Conservation (phyloP, 2,797 vertebrate genomes). For the Chiloscyllium punctatum region DNA sequence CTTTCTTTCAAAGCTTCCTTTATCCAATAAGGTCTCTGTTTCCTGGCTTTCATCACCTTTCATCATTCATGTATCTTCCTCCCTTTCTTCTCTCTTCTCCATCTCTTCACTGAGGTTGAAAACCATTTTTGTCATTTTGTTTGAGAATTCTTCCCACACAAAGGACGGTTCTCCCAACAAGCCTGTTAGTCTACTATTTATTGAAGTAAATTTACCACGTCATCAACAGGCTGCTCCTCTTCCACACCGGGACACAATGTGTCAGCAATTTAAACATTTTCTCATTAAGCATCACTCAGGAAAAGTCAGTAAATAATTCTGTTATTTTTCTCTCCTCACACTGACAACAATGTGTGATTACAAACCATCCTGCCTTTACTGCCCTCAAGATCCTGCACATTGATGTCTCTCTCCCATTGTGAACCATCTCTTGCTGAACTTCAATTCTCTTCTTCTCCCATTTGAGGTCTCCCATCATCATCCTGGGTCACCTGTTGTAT, state of each 20-base stretch:
- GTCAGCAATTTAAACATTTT: background rate
- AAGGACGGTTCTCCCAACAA: too few species aligned
- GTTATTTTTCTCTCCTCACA: background rate
- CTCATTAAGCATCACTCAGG: background rate
- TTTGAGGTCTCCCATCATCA: background rate
- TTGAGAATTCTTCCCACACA: background rate
- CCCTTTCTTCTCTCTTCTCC: background rate
- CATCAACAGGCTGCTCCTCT: background rate
- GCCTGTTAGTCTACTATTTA: too few species aligned
- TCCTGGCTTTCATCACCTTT: background rate
- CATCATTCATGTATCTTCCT: background rate
- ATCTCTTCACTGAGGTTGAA: background rate
- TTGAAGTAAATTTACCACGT: background rate
- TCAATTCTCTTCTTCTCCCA: too few species aligned
- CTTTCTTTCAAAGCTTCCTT: too few species aligned
- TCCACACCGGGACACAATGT: background rate
- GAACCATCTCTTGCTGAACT: too few species aligned
- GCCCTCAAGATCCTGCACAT: background rate
- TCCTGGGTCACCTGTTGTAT: background rate
- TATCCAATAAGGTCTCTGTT: background rate
- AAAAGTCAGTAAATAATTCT: background rate
- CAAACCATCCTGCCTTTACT: background rate
- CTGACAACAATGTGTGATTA: background rate
- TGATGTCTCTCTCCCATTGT: background rate
- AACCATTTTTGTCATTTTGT: background rate